These are phyloP conservation scores for Melanotaenia maccullochi DNA, from an alignment of 2,797 vertebrate genomes.

Conservation along the genomic window DNA sequence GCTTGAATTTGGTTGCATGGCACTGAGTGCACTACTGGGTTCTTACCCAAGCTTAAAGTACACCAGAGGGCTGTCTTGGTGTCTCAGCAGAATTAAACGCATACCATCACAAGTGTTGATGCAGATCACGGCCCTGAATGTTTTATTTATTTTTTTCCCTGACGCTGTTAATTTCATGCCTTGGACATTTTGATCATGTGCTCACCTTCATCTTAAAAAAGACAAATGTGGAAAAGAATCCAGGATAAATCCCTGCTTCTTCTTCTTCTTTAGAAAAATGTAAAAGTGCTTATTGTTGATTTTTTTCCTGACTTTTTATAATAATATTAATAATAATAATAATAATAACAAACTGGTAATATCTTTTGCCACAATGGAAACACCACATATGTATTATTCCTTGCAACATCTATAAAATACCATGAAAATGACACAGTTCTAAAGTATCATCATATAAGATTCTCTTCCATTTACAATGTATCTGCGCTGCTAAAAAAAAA, in stretches of 20 bases:
- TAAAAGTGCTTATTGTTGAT: not conserved
- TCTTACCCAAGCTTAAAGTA: constrained; percentile 57
- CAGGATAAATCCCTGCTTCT: not conserved
- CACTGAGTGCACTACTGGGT: constrained; percentile 55
- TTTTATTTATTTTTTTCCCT: constrained; percentile 8
- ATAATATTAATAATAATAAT: not conserved
- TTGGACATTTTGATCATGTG: constrained; percentile 19
- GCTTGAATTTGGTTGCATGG: constrained; percentile 66
- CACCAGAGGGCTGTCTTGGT: constrained; percentile 57
- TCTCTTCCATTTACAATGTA: constrained; percentile 47
- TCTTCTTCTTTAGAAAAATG: not conserved
- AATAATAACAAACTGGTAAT: not conserved
- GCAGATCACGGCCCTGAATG: constrained; percentile 39
- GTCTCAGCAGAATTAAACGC: constrained; percentile 63
- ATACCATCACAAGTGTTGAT: constrained; percentile 53
- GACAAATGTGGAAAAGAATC: not conserved
- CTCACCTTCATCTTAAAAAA: constrained; percentile 5
- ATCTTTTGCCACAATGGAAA: not conserved
- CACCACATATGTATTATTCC: not conserved
- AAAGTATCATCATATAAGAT: constrained; percentile 32
- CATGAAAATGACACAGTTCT: constrained; percentile 22
- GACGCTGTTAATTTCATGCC: constrained; percentile 50
- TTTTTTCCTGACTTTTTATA: no score
- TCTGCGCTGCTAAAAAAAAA: constrained; percentile 52
- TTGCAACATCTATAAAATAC: constrained; percentile 28